Conservation (phyloP, 2,888 invertebrate genomes). For the Sphecodes monilicornis region DNA sequence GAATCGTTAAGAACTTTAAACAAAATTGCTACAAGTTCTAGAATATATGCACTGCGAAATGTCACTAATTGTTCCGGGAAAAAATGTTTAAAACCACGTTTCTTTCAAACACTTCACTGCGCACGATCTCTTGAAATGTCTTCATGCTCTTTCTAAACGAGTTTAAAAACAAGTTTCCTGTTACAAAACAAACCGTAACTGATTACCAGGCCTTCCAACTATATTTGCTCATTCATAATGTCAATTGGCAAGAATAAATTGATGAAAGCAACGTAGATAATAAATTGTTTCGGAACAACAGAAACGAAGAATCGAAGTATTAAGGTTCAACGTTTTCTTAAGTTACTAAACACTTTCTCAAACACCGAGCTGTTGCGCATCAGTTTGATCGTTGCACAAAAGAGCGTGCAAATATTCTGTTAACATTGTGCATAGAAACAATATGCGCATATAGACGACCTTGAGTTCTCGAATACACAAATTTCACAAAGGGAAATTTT, state of each 20-base stretch:
- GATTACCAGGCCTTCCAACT: neutral
- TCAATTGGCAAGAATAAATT: neutral
- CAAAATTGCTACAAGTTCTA: neutral
- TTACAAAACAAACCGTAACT: neutral
- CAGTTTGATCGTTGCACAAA: neutral
- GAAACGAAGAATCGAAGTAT: neutral
- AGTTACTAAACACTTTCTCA: neutral
- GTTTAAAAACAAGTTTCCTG: neutral
- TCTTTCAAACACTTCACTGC: neutral
- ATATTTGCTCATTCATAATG: neutral
- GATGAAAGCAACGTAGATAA: neutral
- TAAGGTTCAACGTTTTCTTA: neutral
- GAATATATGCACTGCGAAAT: neutral
- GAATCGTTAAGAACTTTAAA: neutral
- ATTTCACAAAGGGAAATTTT: neutral
- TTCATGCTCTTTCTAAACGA: neutral
- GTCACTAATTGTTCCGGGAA: neutral
- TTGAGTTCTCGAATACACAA: neutral
- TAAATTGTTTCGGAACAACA: neutral
- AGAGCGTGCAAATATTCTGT: neutral
- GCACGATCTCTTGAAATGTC: neutral
- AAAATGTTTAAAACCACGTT: neutral
- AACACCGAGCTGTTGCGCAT: neutral
- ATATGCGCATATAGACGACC: neutral
- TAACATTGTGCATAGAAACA: neutral